Evolutionary conservation across 2,113 vertebrate genomes (phyloP).

Genomic region (Campylomormyrus numenius): DNA sequence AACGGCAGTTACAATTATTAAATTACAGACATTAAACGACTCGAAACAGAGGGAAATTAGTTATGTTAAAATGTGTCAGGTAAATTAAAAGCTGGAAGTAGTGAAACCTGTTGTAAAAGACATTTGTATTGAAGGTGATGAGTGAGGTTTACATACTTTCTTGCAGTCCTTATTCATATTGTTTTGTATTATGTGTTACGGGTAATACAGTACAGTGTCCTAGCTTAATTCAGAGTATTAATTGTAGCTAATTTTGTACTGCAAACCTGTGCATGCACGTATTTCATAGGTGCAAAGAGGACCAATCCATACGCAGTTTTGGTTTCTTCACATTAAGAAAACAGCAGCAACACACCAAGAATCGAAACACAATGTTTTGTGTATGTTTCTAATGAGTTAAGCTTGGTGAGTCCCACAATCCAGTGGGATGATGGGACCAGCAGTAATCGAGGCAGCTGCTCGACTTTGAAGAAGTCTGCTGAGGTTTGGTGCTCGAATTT

Average conservation of each 20-base stretch:
- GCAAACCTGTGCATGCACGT: background rate
- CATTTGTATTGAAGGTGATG: background rate
- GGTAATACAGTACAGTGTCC: background rate
- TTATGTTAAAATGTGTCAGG: background rate
- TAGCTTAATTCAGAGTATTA: background rate
- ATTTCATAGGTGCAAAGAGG: background rate
- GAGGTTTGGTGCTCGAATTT: background rate
- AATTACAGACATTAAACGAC: background rate
- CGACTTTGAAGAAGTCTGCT: background rate
- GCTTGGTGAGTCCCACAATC: background rate
- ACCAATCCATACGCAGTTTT: background rate
- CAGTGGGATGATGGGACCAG: no score
- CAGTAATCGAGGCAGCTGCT: background rate
- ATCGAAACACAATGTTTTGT: background rate
- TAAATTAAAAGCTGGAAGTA: background rate
- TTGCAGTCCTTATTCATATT: background rate
- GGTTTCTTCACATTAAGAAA: background rate
- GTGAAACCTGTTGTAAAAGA: background rate
- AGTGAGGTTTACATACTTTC: background rate
- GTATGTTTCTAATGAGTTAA: background rate
- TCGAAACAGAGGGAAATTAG: slow-evolving; percentile 1
- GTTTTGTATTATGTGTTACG: background rate
- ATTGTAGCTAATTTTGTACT: background rate
- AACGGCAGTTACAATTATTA: slow-evolving; percentile 1
- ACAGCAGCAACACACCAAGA: background rate